Conservation (phyloP, 2,888 invertebrate genomes). For the Phyllotreta striolata region DNA sequence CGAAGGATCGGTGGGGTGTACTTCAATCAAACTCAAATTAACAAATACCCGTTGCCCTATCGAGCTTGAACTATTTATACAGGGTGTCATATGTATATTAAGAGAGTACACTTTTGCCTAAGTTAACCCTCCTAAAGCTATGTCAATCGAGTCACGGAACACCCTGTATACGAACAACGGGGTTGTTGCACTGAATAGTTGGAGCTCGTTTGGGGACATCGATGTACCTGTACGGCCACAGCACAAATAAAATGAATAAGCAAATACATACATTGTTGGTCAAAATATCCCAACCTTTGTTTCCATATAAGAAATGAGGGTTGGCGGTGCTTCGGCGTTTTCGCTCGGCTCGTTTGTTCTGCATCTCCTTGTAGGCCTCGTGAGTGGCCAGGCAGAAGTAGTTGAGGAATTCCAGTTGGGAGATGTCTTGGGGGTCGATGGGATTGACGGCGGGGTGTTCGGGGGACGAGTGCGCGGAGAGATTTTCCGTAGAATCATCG, state of each 20-base stretch:
- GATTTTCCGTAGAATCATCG: constrained; percentile 56
- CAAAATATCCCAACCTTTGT: constrained; percentile 57
- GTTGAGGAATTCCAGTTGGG: constrained; percentile 60
- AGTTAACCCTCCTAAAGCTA: too few relatives aligned
- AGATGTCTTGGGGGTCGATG: constrained; percentile 55
- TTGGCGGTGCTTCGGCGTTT: constrained; percentile 66
- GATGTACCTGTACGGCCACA: background rate
- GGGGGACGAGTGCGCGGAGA: constrained; percentile 52
- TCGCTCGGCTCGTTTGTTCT: constrained; percentile 64
- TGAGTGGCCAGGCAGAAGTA: constrained; percentile 63
- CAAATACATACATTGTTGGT: constrained; percentile 44
- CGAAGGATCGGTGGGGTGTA: background rate
- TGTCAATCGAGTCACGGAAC: too few relatives aligned
- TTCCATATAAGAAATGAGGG: constrained; percentile 66
- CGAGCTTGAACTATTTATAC: too few relatives aligned
- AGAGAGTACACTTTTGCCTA: too few relatives aligned
- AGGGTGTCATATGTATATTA: too few relatives aligned
- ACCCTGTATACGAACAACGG: too few relatives aligned
- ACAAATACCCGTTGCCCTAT: too few relatives aligned
- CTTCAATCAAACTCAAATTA: background rate
- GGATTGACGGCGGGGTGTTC: constrained; percentile 50
- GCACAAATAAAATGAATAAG: constrained; percentile 10
- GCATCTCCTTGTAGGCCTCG: constrained; percentile 62
- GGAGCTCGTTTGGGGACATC: background rate
- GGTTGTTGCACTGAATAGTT: background rate